Percentiles rank a stretch among this genome's conserved stretches.
phyloP scores from a whole-genome alignment of 2,888 invertebrate species.

The Chaetoderma sp. region DNA sequence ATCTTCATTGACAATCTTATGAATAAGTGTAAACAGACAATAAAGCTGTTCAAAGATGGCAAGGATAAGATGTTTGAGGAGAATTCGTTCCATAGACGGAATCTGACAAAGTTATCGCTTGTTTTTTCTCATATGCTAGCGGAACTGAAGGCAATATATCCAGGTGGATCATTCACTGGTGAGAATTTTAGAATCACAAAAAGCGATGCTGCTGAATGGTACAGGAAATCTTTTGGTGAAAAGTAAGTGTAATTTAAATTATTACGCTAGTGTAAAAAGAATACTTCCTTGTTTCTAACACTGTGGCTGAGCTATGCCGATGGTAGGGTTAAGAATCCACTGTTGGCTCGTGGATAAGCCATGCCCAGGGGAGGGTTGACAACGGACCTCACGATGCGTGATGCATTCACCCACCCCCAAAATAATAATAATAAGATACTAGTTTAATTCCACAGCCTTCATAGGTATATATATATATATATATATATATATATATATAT shows the following conservation, averaged over 20 bases:
- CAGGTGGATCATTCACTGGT: conserved; percentile 94
- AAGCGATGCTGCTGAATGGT: conserved; percentile 98
- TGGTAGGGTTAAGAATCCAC: too few relatives aligned
- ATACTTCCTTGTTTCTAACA: background rate
- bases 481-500: too few relatives aligned
- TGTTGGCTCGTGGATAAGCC: too few relatives aligned
- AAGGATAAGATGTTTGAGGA: conserved; percentile 99
- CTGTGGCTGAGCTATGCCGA: background rate
- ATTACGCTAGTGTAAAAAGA: background rate
- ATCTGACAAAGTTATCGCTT: conserved; percentile 96
- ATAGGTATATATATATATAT: too few relatives aligned
- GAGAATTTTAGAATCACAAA: conserved; percentile 99
- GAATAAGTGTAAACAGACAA: conserved; percentile 98
- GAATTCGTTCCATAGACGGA: conserved; percentile 91
- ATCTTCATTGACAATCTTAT: conserved; percentile 98
- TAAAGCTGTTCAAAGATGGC: conserved; percentile 97
- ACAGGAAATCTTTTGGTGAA: conserved; percentile 95
- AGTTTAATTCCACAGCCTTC: too few relatives aligned
- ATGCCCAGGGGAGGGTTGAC: too few relatives aligned
- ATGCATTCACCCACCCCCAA: too few relatives aligned
- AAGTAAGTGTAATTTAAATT: conserved; percentile 78
- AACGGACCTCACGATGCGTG: too few relatives aligned
- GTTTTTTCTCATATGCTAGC: conserved; percentile 99
- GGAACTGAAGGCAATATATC: conserved; percentile 98
- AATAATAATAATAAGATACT: too few relatives aligned